Conservation (phyloP, 1,140 invertebrate species). For the Thaumetopoea pityocampa region DNA sequence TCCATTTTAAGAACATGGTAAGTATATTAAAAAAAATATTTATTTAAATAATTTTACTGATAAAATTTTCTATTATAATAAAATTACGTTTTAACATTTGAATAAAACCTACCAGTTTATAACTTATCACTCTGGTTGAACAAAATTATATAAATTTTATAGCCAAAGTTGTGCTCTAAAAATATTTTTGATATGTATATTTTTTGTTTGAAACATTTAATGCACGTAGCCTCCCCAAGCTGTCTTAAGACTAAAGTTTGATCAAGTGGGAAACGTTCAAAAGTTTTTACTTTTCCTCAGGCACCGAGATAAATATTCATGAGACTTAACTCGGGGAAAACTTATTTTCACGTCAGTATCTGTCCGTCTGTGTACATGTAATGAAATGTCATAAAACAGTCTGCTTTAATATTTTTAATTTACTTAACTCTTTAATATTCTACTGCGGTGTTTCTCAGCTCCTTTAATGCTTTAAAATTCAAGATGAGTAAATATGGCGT, state of each 20-base stretch:
- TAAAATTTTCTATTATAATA: too few relatives aligned
- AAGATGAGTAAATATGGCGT: too few relatives aligned
- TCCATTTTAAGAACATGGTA: too few relatives aligned
- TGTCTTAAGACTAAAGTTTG: conserved; percentile 58
- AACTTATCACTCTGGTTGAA: background rate
- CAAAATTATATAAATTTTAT: background rate
- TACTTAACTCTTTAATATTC: conserved; percentile 25
- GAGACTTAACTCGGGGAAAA: conserved; percentile 56
- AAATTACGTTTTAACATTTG: too few relatives aligned
- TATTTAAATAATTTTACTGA: too few relatives aligned
- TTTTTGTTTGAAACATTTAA: conserved; percentile 32
- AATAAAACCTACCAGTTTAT: too few relatives aligned
- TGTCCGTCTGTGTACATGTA: conserved; percentile 52
- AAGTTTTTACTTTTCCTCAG: conserved; percentile 54
- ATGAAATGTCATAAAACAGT: conserved; percentile 47
- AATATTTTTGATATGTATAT: conserved; percentile 14
- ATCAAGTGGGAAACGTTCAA: conserved; percentile 62
- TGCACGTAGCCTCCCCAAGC: conserved; percentile 29
- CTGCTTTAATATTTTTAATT: conserved; percentile 41
- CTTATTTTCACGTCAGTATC: conserved; percentile 58
- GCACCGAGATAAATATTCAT: conserved; percentile 63
- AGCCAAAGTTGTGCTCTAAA: background rate
- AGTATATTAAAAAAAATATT: too few relatives aligned
- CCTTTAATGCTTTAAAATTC: conserved; percentile 1
- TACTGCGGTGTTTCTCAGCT: background rate